Evolutionary conservation across 2,113 vertebrate genomes (phyloP), one percentile per base, ranked within the genome.

Genomic region (Calyptomena viridis): DNA sequence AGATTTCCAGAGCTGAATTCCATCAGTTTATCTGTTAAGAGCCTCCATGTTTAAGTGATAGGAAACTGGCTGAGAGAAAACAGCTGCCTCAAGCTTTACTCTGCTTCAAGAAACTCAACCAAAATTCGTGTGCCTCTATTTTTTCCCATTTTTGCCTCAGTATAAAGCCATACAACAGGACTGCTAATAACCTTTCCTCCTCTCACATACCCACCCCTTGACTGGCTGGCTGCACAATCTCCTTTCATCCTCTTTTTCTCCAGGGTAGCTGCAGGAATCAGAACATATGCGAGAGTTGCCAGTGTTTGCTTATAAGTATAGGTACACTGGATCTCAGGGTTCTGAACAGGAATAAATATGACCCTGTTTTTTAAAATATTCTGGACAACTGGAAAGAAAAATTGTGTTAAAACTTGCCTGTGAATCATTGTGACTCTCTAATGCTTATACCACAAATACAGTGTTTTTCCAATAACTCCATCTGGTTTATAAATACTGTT

Each of bases 201-300:
- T 94, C 90, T 89, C 58, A 30, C 44, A 52, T 73, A 87, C 77
- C 72, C 94, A 88, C 75, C 79, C 93, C 88, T 94, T 94, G 83
- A 96, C 96, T 95, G 92, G 91, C 31, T 89, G 94, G 90, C 95
- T 98, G 93, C 94, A 96, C 97, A 97, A 95, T 93, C 95, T 96
- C 94, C 92, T 95, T 94, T 96, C 85, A 95, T 93, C 93, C 80
- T 95, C 93, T 95, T 94, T 97, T 97, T 97, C 96, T 97, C 89
- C 87, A 58, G 95, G 90, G 91, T 62, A 89, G 83, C 77, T 94
- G 75, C 66, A 96, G 89, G 87, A 97, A 97, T 77, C 92, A 64
- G 95, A 90, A 81, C 93, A 96, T 71, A 73, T 47, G 15, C 90
- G 96, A 95, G 78, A 94, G 79, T 47, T 81, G 62, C 80, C 86